phyloP scores from a whole-genome alignment of 2,888 invertebrate genomes.

The Stenurella melanura region DNA sequence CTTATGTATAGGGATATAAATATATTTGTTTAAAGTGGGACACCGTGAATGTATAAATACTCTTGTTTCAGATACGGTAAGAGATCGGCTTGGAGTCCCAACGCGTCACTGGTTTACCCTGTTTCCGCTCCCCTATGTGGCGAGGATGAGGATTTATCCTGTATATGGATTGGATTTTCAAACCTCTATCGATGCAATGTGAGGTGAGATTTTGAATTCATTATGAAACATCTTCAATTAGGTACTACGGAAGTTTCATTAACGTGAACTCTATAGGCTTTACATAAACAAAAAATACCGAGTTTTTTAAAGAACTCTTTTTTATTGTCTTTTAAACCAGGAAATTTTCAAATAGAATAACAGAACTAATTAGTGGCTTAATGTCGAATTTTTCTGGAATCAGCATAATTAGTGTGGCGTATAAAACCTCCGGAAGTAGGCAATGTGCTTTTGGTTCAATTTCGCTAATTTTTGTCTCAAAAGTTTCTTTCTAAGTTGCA shows the following conservation, averaged over 20 bases:
- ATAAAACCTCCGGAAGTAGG: too few species aligned
- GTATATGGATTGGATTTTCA: constrained; percentile 74
- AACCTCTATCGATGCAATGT: constrained; percentile 75
- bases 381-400: too few species aligned
- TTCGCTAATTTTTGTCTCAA: too few species aligned
- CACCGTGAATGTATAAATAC: background rate
- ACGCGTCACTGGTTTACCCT: constrained; percentile 58
- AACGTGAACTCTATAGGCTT: background rate
- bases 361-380: too few species aligned
- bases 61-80: constrained; percentile 68
- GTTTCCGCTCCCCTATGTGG: constrained; percentile 53
- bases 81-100: constrained; percentile 64
- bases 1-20: background rate
- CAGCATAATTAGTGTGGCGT: too few species aligned
- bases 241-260: background rate
- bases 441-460: too few species aligned
- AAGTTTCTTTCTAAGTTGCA: too few species aligned
- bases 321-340: too few species aligned
- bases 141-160: constrained; percentile 67
- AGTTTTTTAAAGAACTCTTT: too few species aligned
- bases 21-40: background rate
- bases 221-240: background rate
- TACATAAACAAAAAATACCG: too few species aligned
- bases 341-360: too few species aligned
- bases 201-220: constrained; percentile 68